Base-by-base conservation (phyloP, 2,888 invertebrate species). In the Arrhopalites spinosus region DNA sequence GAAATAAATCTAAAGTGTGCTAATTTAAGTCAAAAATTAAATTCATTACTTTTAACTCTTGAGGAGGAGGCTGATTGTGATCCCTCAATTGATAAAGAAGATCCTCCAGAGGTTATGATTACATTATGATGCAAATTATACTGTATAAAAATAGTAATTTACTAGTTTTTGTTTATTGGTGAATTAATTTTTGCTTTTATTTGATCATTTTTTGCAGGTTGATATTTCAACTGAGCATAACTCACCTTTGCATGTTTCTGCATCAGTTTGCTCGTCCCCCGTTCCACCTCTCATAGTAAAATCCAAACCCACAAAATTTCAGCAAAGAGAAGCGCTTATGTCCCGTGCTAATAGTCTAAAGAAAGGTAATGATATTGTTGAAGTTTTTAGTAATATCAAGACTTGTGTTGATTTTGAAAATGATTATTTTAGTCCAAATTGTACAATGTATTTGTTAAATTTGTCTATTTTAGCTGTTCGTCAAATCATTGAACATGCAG, bases 311-410 rank as follows among this genome's bases (percentile, higher is more conserved):
- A 81, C 83, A 72, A 82, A 83, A 53, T 85, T 85, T 77, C 83
- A 84, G 67, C 85, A 87, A 66, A 81, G 87, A 80, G 88, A 88
- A 78, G 87, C 87, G 53, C 84, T 89, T 68, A 87, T 89, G 87
- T 87, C 86, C 63, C 86, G 94, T 72, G 93, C 93, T 23, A 93
- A 93, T 84, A 94, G 93, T 86, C 88, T 94, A 79, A 94, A 94
- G 86, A 90, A 92, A 83, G 36, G 36, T 36, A 36, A 36, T 11
- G 5, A 36, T 36, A 7, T 36, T 36, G 11, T n/a, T n/a, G n/a
- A n/a, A n/a, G n/a, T n/a, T n/a, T n/a, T n/a, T n/a, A n/a, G n/a
- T n/a, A n/a, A n/a, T n/a, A n/a, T n/a, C n/a, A n/a, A n/a, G n/a
- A n/a, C n/a, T n/a, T n/a, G n/a, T n/a, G n/a, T n/a, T n/a, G n/a